Evolutionary conservation across 1,140 invertebrate genomes (phyloP).

Genomic region (Caerostris extrusa): DNA sequence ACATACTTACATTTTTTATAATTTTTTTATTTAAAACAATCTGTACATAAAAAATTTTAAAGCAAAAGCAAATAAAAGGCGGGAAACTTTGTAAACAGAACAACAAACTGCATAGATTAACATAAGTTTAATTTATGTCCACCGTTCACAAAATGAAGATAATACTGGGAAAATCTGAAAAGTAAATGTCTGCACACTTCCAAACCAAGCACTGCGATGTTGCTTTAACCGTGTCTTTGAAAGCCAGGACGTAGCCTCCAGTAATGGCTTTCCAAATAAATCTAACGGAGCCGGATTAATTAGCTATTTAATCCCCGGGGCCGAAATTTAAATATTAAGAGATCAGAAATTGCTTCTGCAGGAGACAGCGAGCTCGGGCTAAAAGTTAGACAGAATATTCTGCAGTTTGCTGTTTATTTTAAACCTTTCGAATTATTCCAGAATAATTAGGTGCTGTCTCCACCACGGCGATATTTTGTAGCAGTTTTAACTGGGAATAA

Average conservation of each 20-base stretch:
- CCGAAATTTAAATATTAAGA: constrained; percentile 68
- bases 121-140: neutral
- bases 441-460: neutral
- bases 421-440: neutral
- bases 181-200: neutral
- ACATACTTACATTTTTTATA: too few species aligned
- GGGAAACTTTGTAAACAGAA: too few species aligned
- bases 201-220: neutral
- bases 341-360: constrained; percentile 44
- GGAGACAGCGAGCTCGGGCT: neutral
- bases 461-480: too few species aligned
- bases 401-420: constrained; percentile 24
- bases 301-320: constrained; percentile 38
- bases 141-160: neutral
- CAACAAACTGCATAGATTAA: neutral
- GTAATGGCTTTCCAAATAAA: constrained; percentile 15
- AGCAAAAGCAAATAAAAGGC: neutral
- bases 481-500: too few species aligned
- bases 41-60: neutral
- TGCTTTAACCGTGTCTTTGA: neutral
- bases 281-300: constrained; percentile 46
- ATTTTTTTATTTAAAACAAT: too few species aligned
- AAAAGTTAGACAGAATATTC: neutral
- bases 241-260: neutral
- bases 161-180: neutral